Conservation (phyloP, 1,140 invertebrate genomes). For the Drosophila sucinea region DNA sequence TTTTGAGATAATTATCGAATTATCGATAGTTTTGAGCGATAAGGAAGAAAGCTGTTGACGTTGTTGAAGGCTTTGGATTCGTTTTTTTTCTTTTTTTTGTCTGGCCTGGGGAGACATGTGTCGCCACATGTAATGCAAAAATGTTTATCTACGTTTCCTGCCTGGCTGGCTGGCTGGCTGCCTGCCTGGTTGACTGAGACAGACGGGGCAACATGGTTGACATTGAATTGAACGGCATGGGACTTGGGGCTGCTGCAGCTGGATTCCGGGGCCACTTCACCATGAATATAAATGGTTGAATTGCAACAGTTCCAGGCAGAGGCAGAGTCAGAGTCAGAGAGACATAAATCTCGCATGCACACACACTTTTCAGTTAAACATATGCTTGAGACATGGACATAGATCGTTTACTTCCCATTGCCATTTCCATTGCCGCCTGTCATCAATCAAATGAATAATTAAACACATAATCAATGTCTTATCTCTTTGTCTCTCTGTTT, state of each 20-base stretch:
- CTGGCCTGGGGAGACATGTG: slow-evolving; percentile 50
- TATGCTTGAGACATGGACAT: slow-evolving; percentile 16
- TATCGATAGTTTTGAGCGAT: neutral
- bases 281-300: slow-evolving; percentile 2
- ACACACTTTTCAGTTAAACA: slow-evolving; percentile 16
- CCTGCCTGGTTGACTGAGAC: slow-evolving; percentile 10
- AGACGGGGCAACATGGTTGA: slow-evolving; percentile 28
- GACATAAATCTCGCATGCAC: slow-evolving; percentile 18
- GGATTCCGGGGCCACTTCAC: neutral
- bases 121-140: slow-evolving; percentile 58
- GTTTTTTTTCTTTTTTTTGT: neutral
- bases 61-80: neutral
- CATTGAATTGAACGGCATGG: slow-evolving; percentile 63
- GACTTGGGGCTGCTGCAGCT: neutral
- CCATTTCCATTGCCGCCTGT: slow-evolving; percentile 10
- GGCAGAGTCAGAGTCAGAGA: slow-evolving; percentile 18
- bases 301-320: neutral
- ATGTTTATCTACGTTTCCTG: slow-evolving; percentile 75
- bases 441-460: slow-evolving; percentile 63
- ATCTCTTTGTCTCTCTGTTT: neutral
- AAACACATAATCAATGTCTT: slow-evolving; percentile 44
- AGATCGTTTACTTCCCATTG: slow-evolving; percentile 23
- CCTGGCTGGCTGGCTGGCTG: slow-evolving; percentile 24
- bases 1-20: too few relatives aligned
- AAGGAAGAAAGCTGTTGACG: slow-evolving; percentile 7